Base-by-base conservation (phyloP, 2,113 vertebrate genomes). In the Sphaerodactylus townsendi region DNA sequence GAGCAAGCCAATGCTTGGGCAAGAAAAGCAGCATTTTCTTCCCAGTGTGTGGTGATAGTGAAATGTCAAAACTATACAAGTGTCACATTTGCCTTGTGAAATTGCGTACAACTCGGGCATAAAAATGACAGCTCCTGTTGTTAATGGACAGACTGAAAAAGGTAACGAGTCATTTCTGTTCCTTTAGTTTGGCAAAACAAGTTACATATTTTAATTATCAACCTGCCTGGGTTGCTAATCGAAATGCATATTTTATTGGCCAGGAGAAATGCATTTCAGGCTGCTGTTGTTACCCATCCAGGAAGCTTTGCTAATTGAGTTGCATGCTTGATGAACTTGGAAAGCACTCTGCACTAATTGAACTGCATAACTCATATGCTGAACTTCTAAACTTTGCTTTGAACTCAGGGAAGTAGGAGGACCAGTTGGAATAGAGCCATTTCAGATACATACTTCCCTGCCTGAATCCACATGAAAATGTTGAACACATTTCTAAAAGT, bases 211-310 rank as follows among this genome's bases (percentile, higher is more conserved):
- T 92, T 90, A 86, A 17, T 93, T 81, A 86, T 79, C 76, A 56
- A 84, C 82, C 89, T 59, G 86, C 89, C 87, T 77, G 75, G 71
- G 78, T 82, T 88, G 91, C 91, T 91, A 86, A n/a, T 84, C 14
- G 91, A 95, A 73, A 74, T 10, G 79, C 76, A 2, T 84, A 81
- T 92, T 93, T 91, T 85, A 88, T 91, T 92, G 89, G 89, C 92
- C 91, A 4, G 39, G 83, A 65, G 82, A 93, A 85, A 93, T 80
- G 90, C 33, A 78, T 89, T 92, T 85, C 87, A 79, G 72, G 66
- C 71, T 81, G 82, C 46, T 81, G 64, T 62, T 48, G 62, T 72
- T 79, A 88, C 84, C 75, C 37, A 4, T 4, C 0, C 74, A 33
- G 86, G 68, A 72, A 85, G 69, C 88, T 86, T 74, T 72, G 83